phyloP scores from a whole-genome alignment of 1,140 invertebrate genomes.

The Tetragnatha versicolor region DNA sequence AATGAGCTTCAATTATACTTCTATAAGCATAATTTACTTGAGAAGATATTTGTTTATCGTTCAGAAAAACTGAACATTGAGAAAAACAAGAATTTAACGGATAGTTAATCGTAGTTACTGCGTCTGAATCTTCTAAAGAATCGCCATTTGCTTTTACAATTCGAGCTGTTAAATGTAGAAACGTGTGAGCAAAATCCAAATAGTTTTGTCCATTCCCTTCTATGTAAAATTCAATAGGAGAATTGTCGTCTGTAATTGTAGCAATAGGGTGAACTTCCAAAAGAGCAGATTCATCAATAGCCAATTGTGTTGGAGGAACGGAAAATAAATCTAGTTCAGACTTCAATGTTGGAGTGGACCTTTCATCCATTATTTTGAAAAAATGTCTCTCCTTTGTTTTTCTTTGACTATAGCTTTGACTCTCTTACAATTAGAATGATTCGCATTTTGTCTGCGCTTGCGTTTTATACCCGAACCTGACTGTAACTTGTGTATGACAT shows the following conservation, averaged over 20 bases:
- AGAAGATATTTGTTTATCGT: neutral
- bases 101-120: constrained; percentile 12
- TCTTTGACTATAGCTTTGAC: neutral
- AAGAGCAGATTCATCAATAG: neutral
- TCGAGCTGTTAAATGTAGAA: constrained; percentile 10
- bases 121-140: neutral
- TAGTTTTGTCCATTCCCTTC: neutral
- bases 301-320: neutral
- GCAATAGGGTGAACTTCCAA: constrained; percentile 7
- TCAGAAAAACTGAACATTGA: constrained; percentile 8
- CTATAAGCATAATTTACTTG: constrained; percentile 22
- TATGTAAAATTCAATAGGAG: constrained; percentile 22
- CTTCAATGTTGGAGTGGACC: neutral
- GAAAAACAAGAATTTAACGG: constrained; percentile 11
- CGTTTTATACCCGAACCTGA: constrained; percentile 21
- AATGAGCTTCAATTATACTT: neutral
- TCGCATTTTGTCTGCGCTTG: neutral
- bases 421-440: neutral
- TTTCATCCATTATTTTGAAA: constrained; percentile 18
- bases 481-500: constrained; percentile 16
- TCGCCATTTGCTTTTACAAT: constrained; percentile 2
- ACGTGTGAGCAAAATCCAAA: constrained; percentile 21
- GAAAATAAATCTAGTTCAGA: neutral
- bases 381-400: neutral
- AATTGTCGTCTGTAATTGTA: neutral